These are phyloP conservation scores for Macrotrachela quadricornifera DNA, from an alignment of 1,140 invertebrate genomes.

Conservation along the genomic window DNA sequence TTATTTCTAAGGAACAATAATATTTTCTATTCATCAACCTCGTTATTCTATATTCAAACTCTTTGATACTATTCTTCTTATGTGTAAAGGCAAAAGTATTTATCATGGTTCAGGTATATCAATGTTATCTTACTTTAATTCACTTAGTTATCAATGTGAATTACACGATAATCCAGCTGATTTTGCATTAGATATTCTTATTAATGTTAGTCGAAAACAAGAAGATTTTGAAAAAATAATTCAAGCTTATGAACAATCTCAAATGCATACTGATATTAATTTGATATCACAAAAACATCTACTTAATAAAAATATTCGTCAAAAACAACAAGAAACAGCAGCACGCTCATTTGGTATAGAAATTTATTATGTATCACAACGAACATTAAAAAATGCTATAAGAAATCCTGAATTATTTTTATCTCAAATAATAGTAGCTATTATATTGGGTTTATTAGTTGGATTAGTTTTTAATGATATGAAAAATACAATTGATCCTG, in stretches of 20 bases:
- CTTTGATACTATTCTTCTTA: slow-evolving; percentile 22
- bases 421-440: slow-evolving; percentile 16
- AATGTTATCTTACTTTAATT: slow-evolving; percentile 18
- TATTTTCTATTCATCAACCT: slow-evolving; percentile 31
- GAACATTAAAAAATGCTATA: slow-evolving; percentile 19
- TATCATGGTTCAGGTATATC: slow-evolving; percentile 22
- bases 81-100: slow-evolving; percentile 19
- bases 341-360: slow-evolving; percentile 1
- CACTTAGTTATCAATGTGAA: slow-evolving; percentile 21
- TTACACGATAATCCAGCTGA: slow-evolving; percentile 28
- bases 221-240: not conserved
- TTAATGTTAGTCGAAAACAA: too few species aligned
- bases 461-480: slow-evolving; percentile 23
- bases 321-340: too few species aligned
- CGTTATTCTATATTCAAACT: slow-evolving; percentile 26
- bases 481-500: slow-evolving; percentile 14
- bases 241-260: too few species aligned
- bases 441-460: slow-evolving; percentile 22
- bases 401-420: slow-evolving; percentile 22
- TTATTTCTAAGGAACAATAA: slow-evolving; percentile 15
- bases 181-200: slow-evolving; percentile 26
- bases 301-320: too few species aligned
- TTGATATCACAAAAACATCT: too few species aligned
- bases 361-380: slow-evolving; percentile 11
- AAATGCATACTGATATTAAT: too few species aligned